These are phyloP conservation scores for Gorsachius magnificus DNA, from an alignment of 2,797 vertebrate genomes.

Conservation along the genomic window DNA sequence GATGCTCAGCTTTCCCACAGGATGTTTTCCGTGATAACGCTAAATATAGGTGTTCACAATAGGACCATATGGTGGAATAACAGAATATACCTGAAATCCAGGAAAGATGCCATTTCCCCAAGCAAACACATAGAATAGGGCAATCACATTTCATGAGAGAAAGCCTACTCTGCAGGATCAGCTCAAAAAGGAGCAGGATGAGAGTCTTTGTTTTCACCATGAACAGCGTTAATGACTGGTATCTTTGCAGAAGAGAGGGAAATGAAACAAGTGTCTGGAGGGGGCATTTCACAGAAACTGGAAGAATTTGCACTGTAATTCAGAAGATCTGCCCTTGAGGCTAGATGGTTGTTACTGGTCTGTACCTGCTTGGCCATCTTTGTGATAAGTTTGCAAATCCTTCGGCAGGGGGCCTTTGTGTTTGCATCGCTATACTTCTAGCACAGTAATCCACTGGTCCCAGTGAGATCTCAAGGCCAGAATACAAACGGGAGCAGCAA, in stretches of 20 bases:
- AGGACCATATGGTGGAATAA: not conserved
- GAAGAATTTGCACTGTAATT: not conserved
- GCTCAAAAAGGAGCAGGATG: not conserved
- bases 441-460: not conserved
- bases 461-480: fast-evolving
- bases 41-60: not conserved
- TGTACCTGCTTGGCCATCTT: not conserved
- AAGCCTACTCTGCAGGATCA: not conserved
- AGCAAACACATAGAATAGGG: not conserved
- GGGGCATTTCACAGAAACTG: not conserved
- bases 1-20: not conserved
- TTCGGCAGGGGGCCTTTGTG: not conserved
- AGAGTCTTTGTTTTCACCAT: not conserved
- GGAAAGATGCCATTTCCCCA: not conserved
- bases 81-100: not conserved
- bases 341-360: not conserved
- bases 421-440: not conserved
- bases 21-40: not conserved
- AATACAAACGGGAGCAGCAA: not conserved
- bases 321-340: not conserved
- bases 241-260: not conserved
- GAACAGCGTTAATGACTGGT: not conserved
- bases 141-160: not conserved
- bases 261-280: not conserved
- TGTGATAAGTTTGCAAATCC: not conserved